A percentile compares a stretch with the other conserved stretches of the same genome.
Evolutionary conservation across 2,113 vertebrate species (phyloP).

Genomic region (western clawed frog (Xenopus tropicalis)): DNA sequence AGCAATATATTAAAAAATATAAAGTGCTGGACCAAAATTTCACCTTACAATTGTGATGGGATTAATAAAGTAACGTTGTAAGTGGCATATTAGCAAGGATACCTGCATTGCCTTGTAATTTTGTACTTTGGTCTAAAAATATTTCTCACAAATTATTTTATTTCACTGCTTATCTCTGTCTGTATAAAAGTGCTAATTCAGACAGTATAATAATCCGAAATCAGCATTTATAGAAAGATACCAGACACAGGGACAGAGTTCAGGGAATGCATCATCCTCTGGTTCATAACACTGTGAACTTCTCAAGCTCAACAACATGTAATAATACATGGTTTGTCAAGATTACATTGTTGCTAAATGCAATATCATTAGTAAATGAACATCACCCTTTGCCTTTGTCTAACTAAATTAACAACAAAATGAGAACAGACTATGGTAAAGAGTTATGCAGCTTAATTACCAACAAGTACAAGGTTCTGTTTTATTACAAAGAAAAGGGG

Average conservation of each 20-base stretch:
- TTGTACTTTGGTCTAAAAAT: too few relatives aligned
- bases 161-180: not conserved
- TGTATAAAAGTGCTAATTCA: not conserved
- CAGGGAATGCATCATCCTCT: slow-evolving; percentile 5
- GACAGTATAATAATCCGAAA: not conserved
- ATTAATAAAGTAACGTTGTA: too few relatives aligned
- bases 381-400: not conserved
- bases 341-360: slow-evolving; percentile 16
- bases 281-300: slow-evolving; percentile 6
- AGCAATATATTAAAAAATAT: too few relatives aligned
- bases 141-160: too few relatives aligned
- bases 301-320: slow-evolving; percentile 21
- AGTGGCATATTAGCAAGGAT: too few relatives aligned
- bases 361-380: not conserved
- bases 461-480: too few relatives aligned
- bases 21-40: too few relatives aligned
- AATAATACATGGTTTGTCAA: slow-evolving; percentile 9
- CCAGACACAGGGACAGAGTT: slow-evolving; percentile 14
- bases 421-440: too few relatives aligned
- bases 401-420: not conserved
- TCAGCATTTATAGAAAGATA: not conserved
- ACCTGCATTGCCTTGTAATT: too few relatives aligned
- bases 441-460: too few relatives aligned
- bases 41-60: too few relatives aligned
- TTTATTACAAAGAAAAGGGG: too few relatives aligned